Evolutionary conservation across 1,140 invertebrate species (phyloP).

Genomic region (Tetragonula clypearis): DNA sequence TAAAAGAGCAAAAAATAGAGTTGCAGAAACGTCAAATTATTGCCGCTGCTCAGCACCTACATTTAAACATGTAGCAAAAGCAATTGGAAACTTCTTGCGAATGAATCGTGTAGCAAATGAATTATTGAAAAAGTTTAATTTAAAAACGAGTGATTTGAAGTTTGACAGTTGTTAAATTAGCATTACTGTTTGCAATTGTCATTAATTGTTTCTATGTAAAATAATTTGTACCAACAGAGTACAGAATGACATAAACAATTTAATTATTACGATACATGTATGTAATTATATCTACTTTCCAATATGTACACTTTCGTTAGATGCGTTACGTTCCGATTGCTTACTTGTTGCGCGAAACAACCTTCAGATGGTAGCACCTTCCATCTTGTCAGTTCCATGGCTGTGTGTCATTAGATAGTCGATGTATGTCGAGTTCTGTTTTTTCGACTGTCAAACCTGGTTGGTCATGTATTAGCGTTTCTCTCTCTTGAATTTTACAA

Average conservation of each 20-base stretch:
- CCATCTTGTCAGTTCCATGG: background rate
- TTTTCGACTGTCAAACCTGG: background rate
- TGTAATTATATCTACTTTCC: too few species aligned
- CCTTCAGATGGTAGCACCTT: constrained; percentile 31
- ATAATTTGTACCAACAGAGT: background rate
- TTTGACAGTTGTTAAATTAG: background rate
- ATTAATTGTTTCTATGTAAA: background rate
- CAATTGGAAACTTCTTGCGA: too few species aligned
- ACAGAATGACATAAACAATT: background rate
- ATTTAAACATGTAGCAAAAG: constrained; percentile 51
- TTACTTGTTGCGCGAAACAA: background rate
- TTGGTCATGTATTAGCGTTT: background rate
- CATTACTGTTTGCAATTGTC: background rate
- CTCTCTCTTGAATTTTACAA: background rate
- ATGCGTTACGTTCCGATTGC: background rate
- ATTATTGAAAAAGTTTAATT: background rate
- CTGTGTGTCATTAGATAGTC: background rate
- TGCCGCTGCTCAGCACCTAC: constrained; percentile 65
- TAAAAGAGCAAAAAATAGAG: constrained; percentile 72
- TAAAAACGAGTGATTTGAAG: background rate
- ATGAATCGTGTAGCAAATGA: background rate
- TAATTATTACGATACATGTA: background rate
- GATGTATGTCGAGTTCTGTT: background rate
- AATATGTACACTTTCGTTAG: too few species aligned
- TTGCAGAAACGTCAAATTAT: constrained; percentile 65